Evolutionary conservation across 2,113 vertebrate genomes (phyloP), one percentile per base, ranked within the genome.

Genomic region (Hippolais icterina): DNA sequence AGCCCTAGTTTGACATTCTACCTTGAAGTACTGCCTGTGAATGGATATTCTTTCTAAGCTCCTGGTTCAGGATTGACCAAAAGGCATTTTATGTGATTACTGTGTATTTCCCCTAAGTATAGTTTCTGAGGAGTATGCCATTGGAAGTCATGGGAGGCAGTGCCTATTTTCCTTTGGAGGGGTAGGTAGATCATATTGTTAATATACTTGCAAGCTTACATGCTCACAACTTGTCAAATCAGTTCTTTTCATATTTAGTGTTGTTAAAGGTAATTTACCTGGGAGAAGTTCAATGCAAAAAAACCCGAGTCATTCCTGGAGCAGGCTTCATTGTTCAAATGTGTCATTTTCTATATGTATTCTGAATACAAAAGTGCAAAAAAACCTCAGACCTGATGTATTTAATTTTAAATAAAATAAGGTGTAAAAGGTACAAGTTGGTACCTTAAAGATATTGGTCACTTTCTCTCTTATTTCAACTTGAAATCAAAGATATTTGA

Each of bases 191-290:
- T 89, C 35, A 64, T 22, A 75, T 78, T 57, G 50, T 77, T 75
- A 74, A 84, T 47, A 83, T 6, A 21, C 28, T 87, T 78, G 37
- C 28, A 74, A 83, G 27, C 33, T 87, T 90, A 80, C 31, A 33
- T 10, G 31, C 28, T 93, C 28, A 37, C 46, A 78, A 56, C 57
- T 77, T 90, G 84, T 85, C 68, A 95, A 93, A 84, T 33, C 16
- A 61, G 42, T 54, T 85, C 54, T 83, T 84, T 74, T 76, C 35
- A 64, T 63, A 90, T 96, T 89, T 69, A 72, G 31, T 72, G n/a
- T 42, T 77, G 52, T 88, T 96, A 92, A 94, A 80, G 41, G 63
- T 65, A 91, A 88, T 95, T 93, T 95, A 80, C 68, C 44, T 78
- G n/a, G 17, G 42, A 92, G 37, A 86, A 61, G 17, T 60, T 39